Percentiles rank a stretch among this genome's conserved stretches.
Evolutionary conservation across 2,113 vertebrate genomes (phyloP).

Genomic region (Xenus cinereus): DNA sequence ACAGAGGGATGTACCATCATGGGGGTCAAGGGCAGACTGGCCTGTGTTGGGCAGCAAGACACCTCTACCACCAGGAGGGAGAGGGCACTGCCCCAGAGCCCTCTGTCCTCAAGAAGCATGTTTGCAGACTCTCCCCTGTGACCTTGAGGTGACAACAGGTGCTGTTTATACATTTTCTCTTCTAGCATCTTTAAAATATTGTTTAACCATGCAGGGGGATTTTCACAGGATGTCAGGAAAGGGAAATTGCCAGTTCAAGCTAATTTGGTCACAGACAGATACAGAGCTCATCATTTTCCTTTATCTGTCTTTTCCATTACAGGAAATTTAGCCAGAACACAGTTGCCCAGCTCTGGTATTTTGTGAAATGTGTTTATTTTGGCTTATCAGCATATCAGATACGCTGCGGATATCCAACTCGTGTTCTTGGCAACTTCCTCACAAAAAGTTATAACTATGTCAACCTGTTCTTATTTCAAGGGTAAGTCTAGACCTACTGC

Average conservation of each 20-base stretch:
- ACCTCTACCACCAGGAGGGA: not conserved
- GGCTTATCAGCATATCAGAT: conserved; percentile 98
- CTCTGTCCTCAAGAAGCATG: not conserved
- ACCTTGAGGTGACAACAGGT: not conserved
- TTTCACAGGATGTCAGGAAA: not conserved
- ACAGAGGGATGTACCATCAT: accelerated
- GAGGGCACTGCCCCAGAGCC: not conserved
- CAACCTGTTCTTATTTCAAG: conserved; percentile 99
- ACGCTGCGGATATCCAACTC: conserved; percentile 96
- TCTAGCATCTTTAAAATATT: not conserved
- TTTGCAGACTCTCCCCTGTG: not conserved
- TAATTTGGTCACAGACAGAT: not conserved
- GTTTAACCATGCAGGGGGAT: not conserved
- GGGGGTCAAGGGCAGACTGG: accelerated
- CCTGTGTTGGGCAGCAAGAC: not conserved
- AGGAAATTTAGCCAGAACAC: conserved; percentile 96
- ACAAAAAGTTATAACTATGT: conserved; percentile 99
- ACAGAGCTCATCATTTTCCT: not conserved
- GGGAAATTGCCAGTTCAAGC: not conserved
- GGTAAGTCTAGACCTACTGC: conserved; percentile 77
- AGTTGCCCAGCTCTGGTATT: conserved; percentile 99
- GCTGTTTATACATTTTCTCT: not conserved
- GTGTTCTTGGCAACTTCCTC: conserved; percentile 97
- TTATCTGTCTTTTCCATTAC: conserved; percentile 44
- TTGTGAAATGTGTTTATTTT: conserved; percentile 99